These are phyloP conservation scores for Cerastis leucographa DNA, from an alignment of 2,888 invertebrate species.

Conservation along the genomic window DNA sequence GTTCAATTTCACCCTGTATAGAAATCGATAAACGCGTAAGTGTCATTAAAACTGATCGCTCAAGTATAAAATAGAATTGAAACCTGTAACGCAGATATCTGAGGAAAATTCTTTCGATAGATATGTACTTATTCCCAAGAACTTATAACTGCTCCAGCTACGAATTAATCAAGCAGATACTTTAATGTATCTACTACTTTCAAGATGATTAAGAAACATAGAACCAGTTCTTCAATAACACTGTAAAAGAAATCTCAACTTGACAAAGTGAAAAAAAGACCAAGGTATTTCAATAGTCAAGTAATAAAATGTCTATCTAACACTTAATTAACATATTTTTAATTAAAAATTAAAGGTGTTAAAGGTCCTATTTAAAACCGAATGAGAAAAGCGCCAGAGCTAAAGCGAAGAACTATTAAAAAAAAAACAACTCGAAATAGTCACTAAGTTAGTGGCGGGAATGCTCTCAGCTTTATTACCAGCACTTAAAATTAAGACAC, in stretches of 20 bases:
- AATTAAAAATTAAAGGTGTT: conserved; percentile 3
- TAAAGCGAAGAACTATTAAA: conserved; percentile 31
- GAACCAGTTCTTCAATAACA: neutral
- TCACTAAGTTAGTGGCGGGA: conserved; percentile 56
- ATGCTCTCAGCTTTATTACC: conserved; percentile 53
- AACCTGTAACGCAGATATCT: conserved; percentile 20
- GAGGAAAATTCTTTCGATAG: neutral
- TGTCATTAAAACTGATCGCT: conserved; percentile 32
- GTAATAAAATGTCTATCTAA: neutral
- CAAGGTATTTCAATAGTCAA: neutral
- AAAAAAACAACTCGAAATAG: conserved; percentile 40
- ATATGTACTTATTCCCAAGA: neutral
- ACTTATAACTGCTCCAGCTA: neutral
- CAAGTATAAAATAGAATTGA: conserved; percentile 37
- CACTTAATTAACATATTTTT: conserved; percentile 23
- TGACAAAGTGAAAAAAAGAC: neutral
- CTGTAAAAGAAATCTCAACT: neutral
- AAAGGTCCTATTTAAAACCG: conserved; percentile 32
- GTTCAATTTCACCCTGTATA: too few species aligned
- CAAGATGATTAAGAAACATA: neutral
- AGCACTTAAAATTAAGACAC: conserved; percentile 59
- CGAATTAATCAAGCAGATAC: conserved; percentile 4
- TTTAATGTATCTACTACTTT: neutral
- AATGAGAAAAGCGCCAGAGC: conserved; percentile 24
- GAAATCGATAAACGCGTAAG: conserved; percentile 20